Base-by-base conservation (phyloP, 37 sponge, comb jelly and placozoan genomes). In the Chondrosia reniformis region DNA sequence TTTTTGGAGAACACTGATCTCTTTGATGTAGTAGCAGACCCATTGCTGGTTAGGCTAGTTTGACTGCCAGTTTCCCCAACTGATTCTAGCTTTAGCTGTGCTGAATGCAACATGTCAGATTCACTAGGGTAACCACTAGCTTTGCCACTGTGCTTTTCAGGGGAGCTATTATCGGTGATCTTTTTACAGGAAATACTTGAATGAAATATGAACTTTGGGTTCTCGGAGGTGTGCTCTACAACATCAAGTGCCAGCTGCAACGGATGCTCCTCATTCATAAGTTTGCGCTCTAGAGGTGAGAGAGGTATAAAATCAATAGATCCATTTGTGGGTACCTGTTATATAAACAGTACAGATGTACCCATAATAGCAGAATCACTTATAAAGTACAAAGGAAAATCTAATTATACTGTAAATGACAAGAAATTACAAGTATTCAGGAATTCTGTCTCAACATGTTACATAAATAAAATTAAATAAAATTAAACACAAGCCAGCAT, bases 171-270 rank as follows among this genome's bases (percentile, higher is more conserved):
- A 6, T 7, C 7, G n/a, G 30, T 59, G 41, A 5, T 25, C 8
- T 40, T 1, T 56, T 28, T 24, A 28, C 27, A 24, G 25, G 41
- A 40, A 21, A 69, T 69, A 24, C 4, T 69, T 24, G 37, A 43
- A 44, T 40, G 43, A 44, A 69, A 69, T 9, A 21, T 17, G 72
- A 69, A 69, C n/a, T 3, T 6, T 3, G 72, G 72, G 43, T 69
- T 69, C 17, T 33, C 43, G 10, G 13, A 1, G 22, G 72, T 69
- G 43, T 69, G 72, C 42, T 69, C 72, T 25, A 69, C 72, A 36
- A 69, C 72, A 39, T 69, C 72, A 21, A 69, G 72, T 24, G 72
- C 72, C 1, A 69, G 72, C 21, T 69, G 72, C 2, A 69, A 44
- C 8, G 72, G 72, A 40, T 69, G 72, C 43, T 69, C 72, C 1